Percentiles rank a stretch among this genome's conserved stretches.
Evolutionary conservation across 2,113 vertebrate species (phyloP).

Genomic region (Cheirogaleus medius): DNA sequence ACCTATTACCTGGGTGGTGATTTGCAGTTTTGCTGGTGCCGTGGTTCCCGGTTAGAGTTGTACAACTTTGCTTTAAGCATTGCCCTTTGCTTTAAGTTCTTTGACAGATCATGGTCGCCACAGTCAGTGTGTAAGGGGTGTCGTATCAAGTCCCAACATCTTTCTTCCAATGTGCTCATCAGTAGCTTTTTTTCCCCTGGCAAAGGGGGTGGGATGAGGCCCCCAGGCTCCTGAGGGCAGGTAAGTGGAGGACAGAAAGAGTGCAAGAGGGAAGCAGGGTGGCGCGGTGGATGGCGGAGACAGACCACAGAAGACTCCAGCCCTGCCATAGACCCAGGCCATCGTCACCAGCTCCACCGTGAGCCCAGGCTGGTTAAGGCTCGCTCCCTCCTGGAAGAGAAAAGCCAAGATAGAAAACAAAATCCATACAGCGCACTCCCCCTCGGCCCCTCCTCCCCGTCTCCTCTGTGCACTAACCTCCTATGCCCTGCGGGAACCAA

Average conservation of each 20-base stretch:
- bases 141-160: not conserved
- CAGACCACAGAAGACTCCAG: not conserved
- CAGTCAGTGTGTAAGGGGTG: not conserved
- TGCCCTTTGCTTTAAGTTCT: not conserved
- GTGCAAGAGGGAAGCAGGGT: rapidly evolving
- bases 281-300: rapidly evolving
- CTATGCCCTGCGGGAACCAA: constrained; percentile 77
- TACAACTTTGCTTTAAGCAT: not conserved
- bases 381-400: constrained; percentile 15
- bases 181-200: not conserved
- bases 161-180: not conserved
- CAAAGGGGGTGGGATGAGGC: not conserved
- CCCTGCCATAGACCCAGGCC: not conserved
- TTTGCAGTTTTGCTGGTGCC: not conserved
- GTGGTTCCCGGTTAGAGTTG: not conserved
- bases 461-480: constrained; percentile 71
- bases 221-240: not conserved
- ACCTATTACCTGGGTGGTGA: not conserved
- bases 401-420: constrained; percentile 29
- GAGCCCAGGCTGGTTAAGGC: not conserved
- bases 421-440: not conserved
- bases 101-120: not conserved
- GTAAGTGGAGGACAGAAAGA: not conserved
- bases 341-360: not conserved
- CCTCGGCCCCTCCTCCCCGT: not conserved